Conservation (phyloP, 2,888 invertebrate genomes). For the Aquatica leii region DNA sequence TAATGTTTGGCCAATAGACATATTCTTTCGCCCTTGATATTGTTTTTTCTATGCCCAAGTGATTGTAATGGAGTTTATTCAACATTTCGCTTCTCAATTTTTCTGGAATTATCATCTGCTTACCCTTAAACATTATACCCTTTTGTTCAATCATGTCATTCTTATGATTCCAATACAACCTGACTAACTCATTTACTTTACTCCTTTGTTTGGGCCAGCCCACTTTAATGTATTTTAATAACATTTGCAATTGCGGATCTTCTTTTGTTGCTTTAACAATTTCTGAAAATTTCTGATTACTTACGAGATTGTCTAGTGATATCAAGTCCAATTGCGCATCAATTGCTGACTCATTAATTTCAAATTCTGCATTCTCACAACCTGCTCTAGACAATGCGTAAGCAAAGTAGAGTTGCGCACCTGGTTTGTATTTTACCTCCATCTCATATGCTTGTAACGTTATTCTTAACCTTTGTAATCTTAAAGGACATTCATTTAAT, state of each 20-base stretch:
- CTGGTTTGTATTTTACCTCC: background rate
- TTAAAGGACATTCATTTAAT: background rate
- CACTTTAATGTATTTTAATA: background rate
- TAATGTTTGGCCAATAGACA: background rate
- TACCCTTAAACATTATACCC: constrained; percentile 1
- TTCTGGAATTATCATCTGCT: too few species aligned
- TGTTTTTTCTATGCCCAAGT: background rate
- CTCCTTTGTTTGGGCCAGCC: too few species aligned
- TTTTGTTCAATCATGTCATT: background rate
- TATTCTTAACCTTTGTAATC: background rate
- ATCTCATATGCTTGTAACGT: background rate
- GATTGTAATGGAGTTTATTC: constrained; percentile 1
- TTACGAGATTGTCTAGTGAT: too few species aligned
- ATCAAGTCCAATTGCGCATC: background rate
- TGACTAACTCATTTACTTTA: too few species aligned
- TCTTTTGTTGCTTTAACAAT: too few species aligned
- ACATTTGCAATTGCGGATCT: background rate
- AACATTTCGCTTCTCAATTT: background rate
- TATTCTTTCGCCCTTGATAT: background rate
- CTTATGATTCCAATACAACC: background rate
- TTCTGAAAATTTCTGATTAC: too few species aligned
- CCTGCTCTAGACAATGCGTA: background rate
- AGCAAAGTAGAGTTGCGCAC: background rate
- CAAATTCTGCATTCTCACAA: background rate
- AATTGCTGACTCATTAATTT: background rate